A percentile compares a stretch with the other conserved stretches of the same genome.
Evolutionary conservation across 2,888 invertebrate species (phyloP).

Genomic region (Heliconius cydno): DNA sequence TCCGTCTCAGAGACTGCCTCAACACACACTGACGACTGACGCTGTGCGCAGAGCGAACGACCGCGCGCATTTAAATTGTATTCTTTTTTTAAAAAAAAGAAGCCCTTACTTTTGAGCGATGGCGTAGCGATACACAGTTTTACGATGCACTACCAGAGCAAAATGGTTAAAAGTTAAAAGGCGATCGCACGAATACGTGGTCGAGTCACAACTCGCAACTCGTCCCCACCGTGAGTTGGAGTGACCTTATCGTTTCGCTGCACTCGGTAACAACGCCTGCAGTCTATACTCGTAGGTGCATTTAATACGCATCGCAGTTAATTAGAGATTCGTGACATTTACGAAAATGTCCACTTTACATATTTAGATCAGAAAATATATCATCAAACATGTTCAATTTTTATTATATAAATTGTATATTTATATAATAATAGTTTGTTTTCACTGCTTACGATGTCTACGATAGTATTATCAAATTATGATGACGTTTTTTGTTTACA

Average conservation of each 20-base stretch:
- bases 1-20: conserved; percentile 63
- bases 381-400: background rate
- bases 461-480: conserved; percentile 18
- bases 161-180: conserved; percentile 49
- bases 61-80: conserved; percentile 54
- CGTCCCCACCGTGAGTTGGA: conserved; percentile 68
- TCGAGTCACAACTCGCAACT: conserved; percentile 64
- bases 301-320: conserved; percentile 25
- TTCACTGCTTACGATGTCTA: background rate
- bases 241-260: conserved; percentile 77
- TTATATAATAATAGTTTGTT: background rate
- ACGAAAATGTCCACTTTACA: background rate
- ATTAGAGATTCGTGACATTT: conserved; percentile 26
- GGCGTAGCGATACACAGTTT: conserved; percentile 47
- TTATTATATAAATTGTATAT: background rate
- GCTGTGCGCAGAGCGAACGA: conserved; percentile 63
- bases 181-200: conserved; percentile 42
- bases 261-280: conserved; percentile 70
- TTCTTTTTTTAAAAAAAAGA: conserved; percentile 58
- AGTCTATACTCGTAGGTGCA: conserved; percentile 56
- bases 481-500: conserved; percentile 23
- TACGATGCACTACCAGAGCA: conserved; percentile 49
- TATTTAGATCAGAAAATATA: background rate
- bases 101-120: conserved; percentile 46
- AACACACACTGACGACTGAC: conserved; percentile 73